Evolutionary conservation across 37 sponge, comb jelly and placozoan genomes (phyloP).

Genomic region (Ephydatia muelleri): DNA sequence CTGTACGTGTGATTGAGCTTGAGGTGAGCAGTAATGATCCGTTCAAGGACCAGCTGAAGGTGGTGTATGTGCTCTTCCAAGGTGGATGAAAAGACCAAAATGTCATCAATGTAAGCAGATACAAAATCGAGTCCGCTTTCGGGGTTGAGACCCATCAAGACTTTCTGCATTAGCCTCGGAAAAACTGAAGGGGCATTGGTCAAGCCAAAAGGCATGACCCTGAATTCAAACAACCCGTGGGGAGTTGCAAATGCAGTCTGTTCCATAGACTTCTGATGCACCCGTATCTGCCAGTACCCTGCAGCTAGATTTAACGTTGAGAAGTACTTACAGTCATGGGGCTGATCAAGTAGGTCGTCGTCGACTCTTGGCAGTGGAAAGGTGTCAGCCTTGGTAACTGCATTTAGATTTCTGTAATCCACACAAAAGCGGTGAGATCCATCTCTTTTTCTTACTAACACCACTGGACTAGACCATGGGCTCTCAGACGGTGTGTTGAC

Average conservation of each 20-base stretch:
- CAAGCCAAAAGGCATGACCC: too few relatives aligned
- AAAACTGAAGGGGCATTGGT: conserved; percentile 56
- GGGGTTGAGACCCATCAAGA: conserved; percentile 29
- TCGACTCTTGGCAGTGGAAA: conserved; percentile 44
- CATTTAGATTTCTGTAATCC: too few relatives aligned
- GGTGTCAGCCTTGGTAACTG: conserved; percentile 48
- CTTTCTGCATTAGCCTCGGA: conserved; percentile 40
- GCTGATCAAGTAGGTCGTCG: conserved; percentile 49
- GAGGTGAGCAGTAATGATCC: conserved; percentile 9
- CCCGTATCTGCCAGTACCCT: conserved; percentile 50
- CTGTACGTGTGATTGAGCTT: too few relatives aligned
- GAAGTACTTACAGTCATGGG: conserved; percentile 30
- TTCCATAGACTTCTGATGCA: conserved; percentile 24
- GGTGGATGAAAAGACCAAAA: too few relatives aligned
- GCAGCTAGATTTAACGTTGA: conserved; percentile 37
- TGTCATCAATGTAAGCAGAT: conserved; percentile 48
- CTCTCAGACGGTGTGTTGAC: conserved; percentile 22
- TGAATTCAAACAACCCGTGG: too few relatives aligned
- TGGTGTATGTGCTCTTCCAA: conserved; percentile 38
- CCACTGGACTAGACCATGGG: conserved; percentile 47
- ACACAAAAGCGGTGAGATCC: conserved; percentile 13
- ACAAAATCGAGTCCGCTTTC: conserved; percentile 33
- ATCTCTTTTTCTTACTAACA: conserved; percentile 48
- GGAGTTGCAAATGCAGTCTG: too few relatives aligned
- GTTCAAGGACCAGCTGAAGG: conserved; percentile 9